These are phyloP conservation scores for Bucorvus abyssinicus DNA, from an alignment of 2,797 vertebrate species.

Conservation along the genomic window DNA sequence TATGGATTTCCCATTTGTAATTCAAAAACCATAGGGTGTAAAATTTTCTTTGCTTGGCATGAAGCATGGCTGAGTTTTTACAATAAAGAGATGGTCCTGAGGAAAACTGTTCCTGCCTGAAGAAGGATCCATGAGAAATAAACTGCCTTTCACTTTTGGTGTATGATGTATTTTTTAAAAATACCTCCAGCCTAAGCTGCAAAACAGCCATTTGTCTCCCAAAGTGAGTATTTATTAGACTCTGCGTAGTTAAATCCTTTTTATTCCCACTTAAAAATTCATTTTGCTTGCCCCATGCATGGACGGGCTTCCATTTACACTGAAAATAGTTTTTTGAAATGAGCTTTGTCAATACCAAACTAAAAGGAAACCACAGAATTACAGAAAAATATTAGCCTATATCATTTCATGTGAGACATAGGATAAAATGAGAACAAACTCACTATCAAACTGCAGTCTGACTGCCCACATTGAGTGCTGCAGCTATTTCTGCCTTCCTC, in stretches of 20 bases:
- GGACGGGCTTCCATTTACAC: background rate
- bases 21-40: constrained; percentile 30
- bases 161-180: background rate
- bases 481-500: background rate
- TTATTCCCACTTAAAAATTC: background rate
- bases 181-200: background rate
- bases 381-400: background rate
- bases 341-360: background rate
- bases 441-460: background rate
- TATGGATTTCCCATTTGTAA: constrained; percentile 47
- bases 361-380: background rate
- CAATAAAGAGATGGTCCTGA: background rate
- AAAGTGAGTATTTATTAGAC: background rate
- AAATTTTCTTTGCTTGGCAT: constrained; percentile 12
- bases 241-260: background rate
- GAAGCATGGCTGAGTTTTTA: background rate
- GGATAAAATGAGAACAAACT: background rate
- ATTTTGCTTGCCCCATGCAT: background rate
- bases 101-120: background rate
- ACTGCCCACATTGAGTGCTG: background rate
- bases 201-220: background rate
- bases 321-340: background rate
- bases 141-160: background rate
- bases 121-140: background rate
- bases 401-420: background rate